Evolutionary conservation across 92 coral and sea anemone genomes (phyloP), one percentile per base, ranked within the genome.

Genomic region (Galaxea fascicularis): DNA sequence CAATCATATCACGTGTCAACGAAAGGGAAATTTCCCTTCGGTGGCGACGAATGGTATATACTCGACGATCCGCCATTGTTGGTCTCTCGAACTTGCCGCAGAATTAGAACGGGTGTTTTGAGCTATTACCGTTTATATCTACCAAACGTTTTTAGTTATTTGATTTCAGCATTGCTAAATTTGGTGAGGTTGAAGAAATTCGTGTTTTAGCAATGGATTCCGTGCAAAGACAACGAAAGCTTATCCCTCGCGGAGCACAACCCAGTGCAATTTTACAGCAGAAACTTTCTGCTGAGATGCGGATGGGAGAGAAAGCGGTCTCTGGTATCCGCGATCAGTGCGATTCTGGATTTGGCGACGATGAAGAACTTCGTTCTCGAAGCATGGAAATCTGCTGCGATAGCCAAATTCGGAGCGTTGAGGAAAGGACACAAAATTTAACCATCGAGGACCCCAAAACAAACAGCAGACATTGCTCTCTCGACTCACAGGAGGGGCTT

Each of bases 341-440:
- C 44, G 98, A 94, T 71, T 94, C 98, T n/a, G 98, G 98, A 20
- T 92, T 94, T 88, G 62, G 65, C 10, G 98, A 88, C 72, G 94
- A 87, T 22, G 87, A 86, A 10, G 83, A 84, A 54, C 30, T 86
- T 25, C 79, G 90, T 57, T 62, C 86, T 76, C 49, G 74, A 80
- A 64, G 74, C 67, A 21, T 85, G 84, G 76, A 92, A 86, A 51
- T 58, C 14, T 45, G 86, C 59, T 22, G 84, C 8, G 77, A 79
- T 24, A 67, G 56, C 18, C 31, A 79, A 60, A 63, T 80, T 18
- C 52, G 82, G 4, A 59, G 76, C 29, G 64, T 91, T 4, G 92
- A 62, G 26, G 92, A 91, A 20, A 59, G 54, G 68, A 91, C 94
- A 47, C 72, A 79, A 66, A 85, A 91, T 47, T 66, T 91, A 45